Conservation (phyloP, 2,797 vertebrate genomes). For the Rhincodon typus region DNA sequence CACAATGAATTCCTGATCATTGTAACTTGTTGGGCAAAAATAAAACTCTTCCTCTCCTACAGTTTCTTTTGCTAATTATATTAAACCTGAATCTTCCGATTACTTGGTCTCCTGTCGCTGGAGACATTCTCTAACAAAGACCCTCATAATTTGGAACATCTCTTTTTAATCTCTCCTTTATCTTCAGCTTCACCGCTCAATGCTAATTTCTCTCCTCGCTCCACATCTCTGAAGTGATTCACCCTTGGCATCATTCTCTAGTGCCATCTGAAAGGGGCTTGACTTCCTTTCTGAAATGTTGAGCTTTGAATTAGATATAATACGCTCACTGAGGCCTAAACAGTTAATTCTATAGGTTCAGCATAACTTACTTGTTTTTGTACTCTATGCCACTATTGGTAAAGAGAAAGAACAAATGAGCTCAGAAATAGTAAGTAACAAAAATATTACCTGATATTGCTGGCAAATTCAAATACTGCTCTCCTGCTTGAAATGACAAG, state of each 20-base stretch:
- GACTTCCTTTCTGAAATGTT: neutral
- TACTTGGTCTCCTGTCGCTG: neutral
- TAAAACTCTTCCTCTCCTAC: neutral
- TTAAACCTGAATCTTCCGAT: neutral
- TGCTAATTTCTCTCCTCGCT: neutral
- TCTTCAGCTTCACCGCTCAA: neutral
- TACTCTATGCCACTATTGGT: neutral
- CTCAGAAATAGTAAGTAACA: neutral
- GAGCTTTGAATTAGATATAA: no score
- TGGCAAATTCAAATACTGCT: slow-evolving; percentile 30
- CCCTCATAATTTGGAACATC: neutral
- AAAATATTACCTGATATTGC: slow-evolving; percentile 4
- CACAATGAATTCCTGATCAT: neutral
- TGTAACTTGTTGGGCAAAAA: neutral
- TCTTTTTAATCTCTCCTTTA: neutral
- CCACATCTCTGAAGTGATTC: neutral
- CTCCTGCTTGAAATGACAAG: neutral
- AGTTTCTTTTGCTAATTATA: neutral
- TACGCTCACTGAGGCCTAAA: neutral
- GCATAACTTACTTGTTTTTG: neutral
- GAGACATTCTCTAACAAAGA: neutral
- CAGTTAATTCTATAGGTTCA: neutral
- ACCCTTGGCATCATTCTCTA: neutral
- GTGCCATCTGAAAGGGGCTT: no score
- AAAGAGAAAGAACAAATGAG: neutral